Percentiles rank a stretch among this genome's conserved stretches.
Conservation (phyloP, 2,113 vertebrate species). For the Tiliqua scincoides region DNA sequence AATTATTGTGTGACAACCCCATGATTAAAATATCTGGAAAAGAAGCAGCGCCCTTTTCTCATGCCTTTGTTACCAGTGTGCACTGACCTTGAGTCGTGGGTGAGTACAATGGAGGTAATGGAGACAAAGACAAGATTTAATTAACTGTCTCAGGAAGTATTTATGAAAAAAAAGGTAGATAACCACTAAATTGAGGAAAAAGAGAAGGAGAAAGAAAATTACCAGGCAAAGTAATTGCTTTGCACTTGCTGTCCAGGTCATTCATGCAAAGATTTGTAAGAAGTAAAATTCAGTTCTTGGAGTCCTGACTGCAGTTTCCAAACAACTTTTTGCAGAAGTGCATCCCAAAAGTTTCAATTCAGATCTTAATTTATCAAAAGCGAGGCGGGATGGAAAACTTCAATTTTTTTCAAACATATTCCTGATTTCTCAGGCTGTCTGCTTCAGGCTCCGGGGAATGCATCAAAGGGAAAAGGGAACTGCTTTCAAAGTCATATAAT, state of each 20-base stretch:
- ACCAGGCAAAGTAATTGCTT: neutral
- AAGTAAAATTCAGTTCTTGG: neutral
- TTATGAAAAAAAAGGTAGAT: neutral
- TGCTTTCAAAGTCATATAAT: neutral
- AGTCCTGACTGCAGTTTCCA: neutral
- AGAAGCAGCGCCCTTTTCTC: constrained; percentile 32
- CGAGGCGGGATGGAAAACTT: neutral
- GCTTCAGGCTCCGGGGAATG: neutral
- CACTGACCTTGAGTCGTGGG: neutral
- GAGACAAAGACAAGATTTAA: constrained; percentile 54
- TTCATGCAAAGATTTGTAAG: accelerated
- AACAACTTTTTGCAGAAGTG: neutral
- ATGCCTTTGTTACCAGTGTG: constrained; percentile 31
- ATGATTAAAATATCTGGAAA: constrained; percentile 51
- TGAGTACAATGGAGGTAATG: constrained; percentile 34
- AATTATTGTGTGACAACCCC: neutral
- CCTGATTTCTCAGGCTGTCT: constrained; percentile 16
- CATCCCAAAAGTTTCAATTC: neutral
- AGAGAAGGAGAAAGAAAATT: constrained; percentile 24
- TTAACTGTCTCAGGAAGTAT: constrained; percentile 28
- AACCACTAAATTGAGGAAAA: neutral
- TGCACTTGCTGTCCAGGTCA: constrained; percentile 9
- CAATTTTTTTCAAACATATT: neutral
- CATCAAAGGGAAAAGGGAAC: neutral
- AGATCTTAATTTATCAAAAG: neutral